Conservation (phyloP, 2,113 vertebrate species). For the Dendrocopos noguchii region DNA sequence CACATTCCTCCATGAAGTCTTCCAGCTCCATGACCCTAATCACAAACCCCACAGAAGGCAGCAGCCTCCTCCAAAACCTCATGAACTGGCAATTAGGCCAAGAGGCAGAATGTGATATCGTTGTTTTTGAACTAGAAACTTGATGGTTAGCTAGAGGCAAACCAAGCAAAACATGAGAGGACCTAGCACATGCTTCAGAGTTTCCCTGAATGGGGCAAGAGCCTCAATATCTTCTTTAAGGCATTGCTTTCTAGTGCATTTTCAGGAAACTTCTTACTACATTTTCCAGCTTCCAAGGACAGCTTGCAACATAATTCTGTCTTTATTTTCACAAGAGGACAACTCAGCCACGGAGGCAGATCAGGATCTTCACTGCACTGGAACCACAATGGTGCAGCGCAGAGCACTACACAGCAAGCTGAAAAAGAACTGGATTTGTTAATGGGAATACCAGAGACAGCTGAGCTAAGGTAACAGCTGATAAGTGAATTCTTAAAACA, state of each 20-base stretch:
- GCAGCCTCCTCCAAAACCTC: neutral
- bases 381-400: fast-evolving
- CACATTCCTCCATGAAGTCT: neutral
- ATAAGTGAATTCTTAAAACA: neutral
- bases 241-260: neutral
- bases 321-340: neutral
- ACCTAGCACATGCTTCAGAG: fast-evolving
- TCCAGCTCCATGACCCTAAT: neutral
- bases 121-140: neutral
- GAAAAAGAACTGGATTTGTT: neutral
- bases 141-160: neutral
- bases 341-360: neutral
- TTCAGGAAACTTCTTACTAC: neutral
- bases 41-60: neutral
- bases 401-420: neutral
- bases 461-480: neutral
- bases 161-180: neutral
- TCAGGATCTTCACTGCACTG: neutral
- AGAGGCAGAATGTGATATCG: fast-evolving
- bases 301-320: fast-evolving
- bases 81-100: neutral
- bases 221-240: neutral
- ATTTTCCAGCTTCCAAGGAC: neutral
- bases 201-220: neutral
- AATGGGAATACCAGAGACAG: neutral